Percentiles rank a stretch among this genome's conserved stretches.
Evolutionary conservation across 2,888 invertebrate genomes (phyloP).

Genomic region (Cordilura impudica): DNA sequence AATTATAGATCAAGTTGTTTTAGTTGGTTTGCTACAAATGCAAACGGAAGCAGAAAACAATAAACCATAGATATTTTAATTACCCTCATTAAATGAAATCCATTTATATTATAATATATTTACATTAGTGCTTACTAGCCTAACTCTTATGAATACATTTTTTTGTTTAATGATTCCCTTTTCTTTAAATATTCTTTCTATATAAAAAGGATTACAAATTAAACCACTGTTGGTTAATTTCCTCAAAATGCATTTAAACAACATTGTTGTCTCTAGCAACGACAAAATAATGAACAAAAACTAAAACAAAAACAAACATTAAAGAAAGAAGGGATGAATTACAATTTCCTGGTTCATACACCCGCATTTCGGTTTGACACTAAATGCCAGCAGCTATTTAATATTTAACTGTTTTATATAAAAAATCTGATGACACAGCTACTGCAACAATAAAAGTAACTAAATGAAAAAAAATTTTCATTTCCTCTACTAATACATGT

Average conservation of each 20-base stretch:
- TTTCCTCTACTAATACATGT: neutral
- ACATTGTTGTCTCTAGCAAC: neutral
- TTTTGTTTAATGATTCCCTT: too few relatives aligned
- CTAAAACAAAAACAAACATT: neutral
- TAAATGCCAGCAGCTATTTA: neutral
- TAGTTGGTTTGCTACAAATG: too few relatives aligned
- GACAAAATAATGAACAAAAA: neutral
- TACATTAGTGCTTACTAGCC: too few relatives aligned
- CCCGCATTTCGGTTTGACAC: neutral
- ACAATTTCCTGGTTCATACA: neutral
- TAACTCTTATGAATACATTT: too few relatives aligned
- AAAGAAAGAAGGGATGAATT: neutral
- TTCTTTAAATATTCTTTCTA: neutral
- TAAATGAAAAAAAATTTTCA: constrained; percentile 10
- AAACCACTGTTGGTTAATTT: neutral
- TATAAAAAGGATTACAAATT: neutral
- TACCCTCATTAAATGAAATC: too few relatives aligned
- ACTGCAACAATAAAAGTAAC: constrained; percentile 1
- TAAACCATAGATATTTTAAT: too few relatives aligned
- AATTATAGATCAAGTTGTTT: too few relatives aligned
- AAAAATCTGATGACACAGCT: constrained; percentile 22
- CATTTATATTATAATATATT: too few relatives aligned
- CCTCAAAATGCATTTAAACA: neutral
- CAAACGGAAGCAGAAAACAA: too few relatives aligned
- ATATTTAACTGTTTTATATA: neutral